These are phyloP conservation scores for Leucania comma DNA, from an alignment of 2,888 invertebrate genomes.

Conservation along the genomic window DNA sequence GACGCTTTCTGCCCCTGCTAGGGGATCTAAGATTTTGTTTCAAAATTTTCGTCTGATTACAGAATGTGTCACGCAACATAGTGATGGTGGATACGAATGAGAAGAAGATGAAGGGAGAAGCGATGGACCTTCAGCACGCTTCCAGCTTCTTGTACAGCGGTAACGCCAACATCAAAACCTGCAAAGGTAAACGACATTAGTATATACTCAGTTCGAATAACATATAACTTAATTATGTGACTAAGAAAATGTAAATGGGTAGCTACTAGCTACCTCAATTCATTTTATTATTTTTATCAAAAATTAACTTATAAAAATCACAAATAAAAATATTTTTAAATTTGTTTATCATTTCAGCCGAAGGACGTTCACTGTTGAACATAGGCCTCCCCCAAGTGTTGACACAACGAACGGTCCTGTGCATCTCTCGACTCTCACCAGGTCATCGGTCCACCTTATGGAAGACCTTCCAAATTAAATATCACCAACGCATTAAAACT, in stretches of 20 bases:
- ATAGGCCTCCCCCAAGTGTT: too few relatives aligned
- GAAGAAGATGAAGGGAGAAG: constrained; percentile 96
- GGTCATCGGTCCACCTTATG: too few relatives aligned
- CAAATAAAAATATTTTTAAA: too few relatives aligned
- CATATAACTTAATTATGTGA: not conserved
- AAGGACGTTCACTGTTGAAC: too few relatives aligned
- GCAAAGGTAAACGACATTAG: constrained; percentile 75
- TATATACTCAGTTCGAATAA: not conserved
- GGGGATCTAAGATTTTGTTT: not conserved
- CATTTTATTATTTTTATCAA: too few relatives aligned
- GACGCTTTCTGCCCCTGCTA: not conserved
- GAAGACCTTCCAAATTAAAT: too few relatives aligned
- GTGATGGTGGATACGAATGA: constrained; percentile 95
- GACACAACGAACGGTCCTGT: too few relatives aligned
- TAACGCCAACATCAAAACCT: constrained; percentile 94
- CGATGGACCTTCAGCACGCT: constrained; percentile 98
- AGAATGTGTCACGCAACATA: constrained; percentile 95
- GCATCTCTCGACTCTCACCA: too few relatives aligned
- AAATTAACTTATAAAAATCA: too few relatives aligned
- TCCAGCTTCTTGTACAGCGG: constrained; percentile 93
- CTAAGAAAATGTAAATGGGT: not conserved
- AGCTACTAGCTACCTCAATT: too few relatives aligned
- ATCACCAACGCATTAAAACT: too few relatives aligned
- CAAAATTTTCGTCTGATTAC: constrained; percentile 42
- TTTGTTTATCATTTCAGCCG: too few relatives aligned